These are phyloP conservation scores for Elegia similella DNA, from an alignment of 2,888 invertebrate genomes.

Conservation along the genomic window DNA sequence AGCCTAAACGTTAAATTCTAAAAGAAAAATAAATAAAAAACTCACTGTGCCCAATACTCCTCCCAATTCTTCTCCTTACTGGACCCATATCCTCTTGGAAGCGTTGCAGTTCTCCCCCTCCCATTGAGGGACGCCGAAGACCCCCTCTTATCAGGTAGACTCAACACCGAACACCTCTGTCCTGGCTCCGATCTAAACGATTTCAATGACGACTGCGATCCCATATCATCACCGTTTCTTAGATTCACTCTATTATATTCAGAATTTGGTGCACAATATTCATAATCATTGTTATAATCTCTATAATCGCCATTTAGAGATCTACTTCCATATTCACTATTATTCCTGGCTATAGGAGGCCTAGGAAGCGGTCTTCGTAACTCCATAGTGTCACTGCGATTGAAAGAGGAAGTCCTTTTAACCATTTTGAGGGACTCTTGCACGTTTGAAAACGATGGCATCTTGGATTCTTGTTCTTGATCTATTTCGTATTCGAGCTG, in stretches of 20 bases:
- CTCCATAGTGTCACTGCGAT: constrained; percentile 49
- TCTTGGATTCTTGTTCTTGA: constrained; percentile 60
- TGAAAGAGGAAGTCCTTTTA: constrained; percentile 54
- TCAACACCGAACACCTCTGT: constrained; percentile 56
- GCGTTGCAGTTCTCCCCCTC: constrained; percentile 57
- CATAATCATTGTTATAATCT: constrained; percentile 35
- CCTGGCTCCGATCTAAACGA: constrained; percentile 68
- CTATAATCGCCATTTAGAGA: constrained; percentile 45
- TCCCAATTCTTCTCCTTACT: constrained; percentile 71
- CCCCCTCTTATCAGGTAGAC: constrained; percentile 60
- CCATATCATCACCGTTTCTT: constrained; percentile 60
- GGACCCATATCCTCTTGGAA: constrained; percentile 69
- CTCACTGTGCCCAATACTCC: constrained; percentile 76
- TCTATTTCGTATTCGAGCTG: constrained; percentile 75
- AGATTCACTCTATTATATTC: constrained; percentile 49
- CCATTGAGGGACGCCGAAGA: constrained; percentile 55
- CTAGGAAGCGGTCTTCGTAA: constrained; percentile 47
- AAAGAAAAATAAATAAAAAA: constrained; percentile 30
- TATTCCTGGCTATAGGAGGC: constrained; percentile 43
- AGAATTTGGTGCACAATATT: constrained; percentile 47
- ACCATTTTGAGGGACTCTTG: constrained; percentile 67
- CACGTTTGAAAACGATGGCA: constrained; percentile 59
- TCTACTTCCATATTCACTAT: constrained; percentile 42
- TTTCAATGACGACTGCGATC: constrained; percentile 59
- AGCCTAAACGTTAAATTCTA: background rate